Base-by-base conservation (phyloP, 2,113 vertebrate species). In the Lamprotornis superbus region DNA sequence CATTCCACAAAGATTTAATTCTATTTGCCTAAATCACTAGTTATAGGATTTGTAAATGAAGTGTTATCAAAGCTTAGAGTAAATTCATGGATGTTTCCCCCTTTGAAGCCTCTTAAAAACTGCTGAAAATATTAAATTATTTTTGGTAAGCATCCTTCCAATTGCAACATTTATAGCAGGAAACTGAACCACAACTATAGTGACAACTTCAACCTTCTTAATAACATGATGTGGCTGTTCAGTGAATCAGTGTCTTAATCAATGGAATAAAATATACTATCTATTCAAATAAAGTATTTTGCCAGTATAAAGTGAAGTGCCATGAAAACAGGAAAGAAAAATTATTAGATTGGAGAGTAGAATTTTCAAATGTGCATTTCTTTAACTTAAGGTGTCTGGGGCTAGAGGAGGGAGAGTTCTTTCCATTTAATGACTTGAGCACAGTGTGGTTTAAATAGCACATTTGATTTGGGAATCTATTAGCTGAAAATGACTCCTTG, bases 341-440 rank as follows among this genome's bases (percentile, higher is more conserved):
- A 67, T 73, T 88, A 83, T 47, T 73, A n/a, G 7, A 7, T 47
- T 78, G 19, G 30, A 89, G 47, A 61, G 27, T 8, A 56, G 47
- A 77, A 89, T 83, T 92, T 86, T 89, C 68, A 89, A 70, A 79
- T 44, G 60, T 3, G 0, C 14, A 20, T 86, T 93, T 80, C 44
- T 33, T 86, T 86, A 63, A 77, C 74, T 65, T 88, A 71, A 73
- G 89, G 59, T 15, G 22, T 67, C 53, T 74, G 44, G 22, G 35
- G 8, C 39, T 64, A 76, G 24, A 75, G n/a, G 13, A 75, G 24
- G n/a, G 31, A 37, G 39, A 81, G 55, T 80, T 79, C 8, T 70
- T 92, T 77, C 59, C 9, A 20, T 93, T 74, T 87, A 90, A 97
- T 92, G 46, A 81, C 59, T 94, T 85, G 24, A 83, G 35, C 83